Conservation (phyloP, 2,113 vertebrate genomes). For the Perccottus glenii region DNA sequence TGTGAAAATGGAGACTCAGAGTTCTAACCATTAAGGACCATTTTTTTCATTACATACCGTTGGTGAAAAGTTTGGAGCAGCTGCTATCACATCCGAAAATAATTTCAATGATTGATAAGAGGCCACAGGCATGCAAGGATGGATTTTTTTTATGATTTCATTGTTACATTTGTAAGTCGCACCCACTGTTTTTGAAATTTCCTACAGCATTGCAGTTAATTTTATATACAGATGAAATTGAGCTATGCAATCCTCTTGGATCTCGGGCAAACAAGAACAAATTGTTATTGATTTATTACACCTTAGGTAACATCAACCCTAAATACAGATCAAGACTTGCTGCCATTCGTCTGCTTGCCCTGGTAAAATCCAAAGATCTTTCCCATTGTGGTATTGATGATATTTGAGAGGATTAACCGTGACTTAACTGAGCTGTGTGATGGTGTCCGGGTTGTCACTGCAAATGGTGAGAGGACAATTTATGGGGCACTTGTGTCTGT, state of each 20-base stretch:
- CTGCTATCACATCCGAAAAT: conserved; percentile 34
- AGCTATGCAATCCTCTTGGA: conserved; percentile 54
- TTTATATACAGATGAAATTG: conserved; percentile 55
- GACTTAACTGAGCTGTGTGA: neutral
- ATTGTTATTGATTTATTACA: too few relatives aligned
- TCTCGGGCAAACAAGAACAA: conserved; percentile 12
- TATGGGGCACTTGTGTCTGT: conserved; percentile 18
- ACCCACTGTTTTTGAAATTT: conserved; percentile 37
- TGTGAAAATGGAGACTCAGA: conserved; percentile 14
- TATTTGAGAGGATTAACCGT: too few relatives aligned
- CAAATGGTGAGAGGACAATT: conserved; percentile 1
- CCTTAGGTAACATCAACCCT: conserved; percentile 14
- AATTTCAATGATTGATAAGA: conserved; percentile 38
- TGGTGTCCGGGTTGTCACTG: conserved; percentile 12
- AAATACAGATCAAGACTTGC: conserved; percentile 22
- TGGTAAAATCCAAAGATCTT: neutral
- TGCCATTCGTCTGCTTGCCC: conserved; percentile 20
- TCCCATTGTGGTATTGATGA: too few relatives aligned
- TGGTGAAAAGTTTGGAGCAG: conserved; percentile 49
- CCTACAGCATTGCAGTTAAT: conserved; percentile 46
- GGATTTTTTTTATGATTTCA: conserved; percentile 40
- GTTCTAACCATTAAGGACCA: neutral
- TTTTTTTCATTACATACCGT: conserved; percentile 27
- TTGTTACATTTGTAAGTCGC: conserved; percentile 48
- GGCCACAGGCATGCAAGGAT: conserved; percentile 18